Evolutionary conservation across 2,888 invertebrate genomes (phyloP).

Genomic region (Dicycla oo): DNA sequence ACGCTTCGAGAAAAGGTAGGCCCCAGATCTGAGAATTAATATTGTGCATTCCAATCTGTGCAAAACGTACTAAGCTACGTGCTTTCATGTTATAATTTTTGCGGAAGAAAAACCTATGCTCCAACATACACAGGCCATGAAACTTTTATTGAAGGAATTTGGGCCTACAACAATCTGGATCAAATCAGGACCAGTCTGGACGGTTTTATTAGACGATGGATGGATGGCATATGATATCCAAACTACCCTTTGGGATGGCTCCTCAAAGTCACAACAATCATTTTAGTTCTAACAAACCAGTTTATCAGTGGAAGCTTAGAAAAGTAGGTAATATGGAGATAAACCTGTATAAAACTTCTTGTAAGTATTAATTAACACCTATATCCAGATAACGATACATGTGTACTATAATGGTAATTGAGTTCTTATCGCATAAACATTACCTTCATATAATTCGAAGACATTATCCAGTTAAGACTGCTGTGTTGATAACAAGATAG

Average conservation of each 20-base stretch:
- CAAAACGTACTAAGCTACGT: background rate
- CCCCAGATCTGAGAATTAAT: background rate
- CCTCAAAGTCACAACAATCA: background rate
- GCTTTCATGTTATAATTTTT: background rate
- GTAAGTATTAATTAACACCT: background rate
- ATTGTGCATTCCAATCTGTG: background rate
- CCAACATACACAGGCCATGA: background rate
- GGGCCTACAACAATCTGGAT: background rate
- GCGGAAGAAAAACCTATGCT: background rate
- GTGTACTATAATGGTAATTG: background rate
- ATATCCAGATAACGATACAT: background rate
- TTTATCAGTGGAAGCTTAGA: background rate
- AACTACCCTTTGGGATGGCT: background rate
- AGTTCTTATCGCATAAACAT: constrained; percentile 20
- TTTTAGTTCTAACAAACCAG: background rate
- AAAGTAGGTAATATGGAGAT: background rate
- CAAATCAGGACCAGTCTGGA: background rate
- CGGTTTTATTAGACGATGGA: background rate
- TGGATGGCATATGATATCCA: background rate
- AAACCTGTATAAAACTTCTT: background rate
- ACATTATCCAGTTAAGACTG: constrained; percentile 19
- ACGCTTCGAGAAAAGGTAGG: too few species aligned
- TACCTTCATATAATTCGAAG: constrained; percentile 6
- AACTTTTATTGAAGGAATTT: background rate
- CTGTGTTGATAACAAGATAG: constrained; percentile 14